Evolutionary conservation across 2,888 invertebrate species (phyloP), one percentile per base, ranked within the genome.

Genomic region (Barypeithes pellucidus): DNA sequence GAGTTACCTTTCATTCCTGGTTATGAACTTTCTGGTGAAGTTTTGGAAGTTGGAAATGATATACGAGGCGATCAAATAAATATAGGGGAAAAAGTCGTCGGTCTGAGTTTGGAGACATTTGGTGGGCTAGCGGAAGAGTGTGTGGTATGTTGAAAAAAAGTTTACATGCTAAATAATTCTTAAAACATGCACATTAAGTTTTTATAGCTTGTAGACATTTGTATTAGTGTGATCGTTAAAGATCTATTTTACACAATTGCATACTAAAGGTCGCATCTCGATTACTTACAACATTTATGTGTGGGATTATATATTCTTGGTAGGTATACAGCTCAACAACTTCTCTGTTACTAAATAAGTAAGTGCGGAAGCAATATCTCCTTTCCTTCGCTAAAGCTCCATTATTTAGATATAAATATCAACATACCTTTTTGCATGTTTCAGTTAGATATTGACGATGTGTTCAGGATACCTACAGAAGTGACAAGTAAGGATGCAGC

Each of bases 71-170:
- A 88, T 54, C 85, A 87, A 76, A 82, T 87, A 20, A 76, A 79
- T 36, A 75, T 80, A 33, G 92, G 92, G 1, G 90, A 92, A 79
- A 87, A 88, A 77, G 90, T 93, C 0, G 85, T 91, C 39, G 91
- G 89, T 12, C 83, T 91, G 47, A 89, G 88, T 79, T 88, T 88
- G 77, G 87, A 87, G 22, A 83, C 82, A 16, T 87, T 87, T 75
- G 90, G 90, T 24, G 91, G 91, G 1, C 89, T 92, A 80, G 89
- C 91, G 0, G 88, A 91, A 79, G 88, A 90, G 80, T 90, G 90
- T 80, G 82, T 90, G 4, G 88, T 89, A 73, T 78, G 73, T 67
- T n/a, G 22, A n/a, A 14, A 36, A 57, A 14, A n/a, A n/a, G n/a
- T n/a, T n/a, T n/a, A n/a, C n/a, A n/a, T n/a, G n/a, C n/a, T n/a